Evolutionary conservation across 2,113 vertebrate genomes (phyloP).

Genomic region (Lasiurus borealis): DNA sequence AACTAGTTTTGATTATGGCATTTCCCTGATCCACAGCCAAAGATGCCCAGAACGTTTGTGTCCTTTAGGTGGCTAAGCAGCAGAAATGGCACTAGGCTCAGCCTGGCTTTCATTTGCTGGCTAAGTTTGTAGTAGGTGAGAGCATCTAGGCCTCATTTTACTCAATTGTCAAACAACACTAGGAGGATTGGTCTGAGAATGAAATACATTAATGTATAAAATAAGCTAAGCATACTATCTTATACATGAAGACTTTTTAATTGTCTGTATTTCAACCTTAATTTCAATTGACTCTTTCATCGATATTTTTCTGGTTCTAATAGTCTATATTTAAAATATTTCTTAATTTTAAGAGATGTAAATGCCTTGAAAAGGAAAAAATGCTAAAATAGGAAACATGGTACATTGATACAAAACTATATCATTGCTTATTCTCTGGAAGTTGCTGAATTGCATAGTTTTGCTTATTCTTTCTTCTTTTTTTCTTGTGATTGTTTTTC

Average conservation of each 20-base stretch:
- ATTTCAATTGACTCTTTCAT: not conserved
- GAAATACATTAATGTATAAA: not conserved
- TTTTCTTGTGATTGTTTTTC: not conserved
- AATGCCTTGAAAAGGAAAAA: not conserved
- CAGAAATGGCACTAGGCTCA: too few species aligned
- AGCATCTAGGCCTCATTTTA: not conserved
- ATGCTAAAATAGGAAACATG: not conserved
- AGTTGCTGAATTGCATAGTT: conserved; percentile 11
- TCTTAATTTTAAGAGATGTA: not conserved
- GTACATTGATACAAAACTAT: not conserved
- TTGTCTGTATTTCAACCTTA: not conserved
- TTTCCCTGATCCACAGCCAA: not conserved
- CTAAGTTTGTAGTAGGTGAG: fast-evolving
- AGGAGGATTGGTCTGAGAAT: not conserved
- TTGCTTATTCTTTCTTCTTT: not conserved
- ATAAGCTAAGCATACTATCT: not conserved
- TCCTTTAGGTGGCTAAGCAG: not conserved
- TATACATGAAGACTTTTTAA: not conserved
- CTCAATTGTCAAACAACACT: not conserved
- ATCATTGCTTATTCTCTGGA: not conserved
- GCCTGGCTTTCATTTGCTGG: not conserved
- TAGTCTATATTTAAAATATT: not conserved
- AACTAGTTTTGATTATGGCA: not conserved
- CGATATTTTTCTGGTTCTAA: not conserved
- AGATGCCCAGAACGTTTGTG: not conserved